phyloP scores from a whole-genome alignment of 2,888 invertebrate species.

The Caenorhabditis macrosperma region DNA sequence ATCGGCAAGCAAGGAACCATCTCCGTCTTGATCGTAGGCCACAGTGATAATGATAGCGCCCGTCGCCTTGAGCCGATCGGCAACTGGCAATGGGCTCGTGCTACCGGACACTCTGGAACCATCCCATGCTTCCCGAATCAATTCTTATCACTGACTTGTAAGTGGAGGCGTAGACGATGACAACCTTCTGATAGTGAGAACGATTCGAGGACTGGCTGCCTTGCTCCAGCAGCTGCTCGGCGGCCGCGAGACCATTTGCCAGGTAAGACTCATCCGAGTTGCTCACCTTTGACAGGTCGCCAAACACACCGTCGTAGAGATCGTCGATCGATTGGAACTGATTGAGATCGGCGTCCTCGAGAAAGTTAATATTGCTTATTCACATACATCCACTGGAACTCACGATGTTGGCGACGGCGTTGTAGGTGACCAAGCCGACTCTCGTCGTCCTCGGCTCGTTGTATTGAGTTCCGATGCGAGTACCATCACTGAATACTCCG shows the following conservation, averaged over 20 bases:
- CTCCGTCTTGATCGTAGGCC: constrained; percentile 52
- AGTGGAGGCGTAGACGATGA: constrained; percentile 53
- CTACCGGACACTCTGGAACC: constrained; percentile 33
- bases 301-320: constrained; percentile 26
- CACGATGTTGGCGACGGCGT: constrained; percentile 5
- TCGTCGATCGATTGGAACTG: constrained; percentile 33
- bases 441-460: constrained; percentile 27
- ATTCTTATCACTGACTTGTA: constrained; percentile 40
- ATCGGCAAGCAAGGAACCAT: constrained; percentile 21
- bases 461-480: constrained; percentile 13
- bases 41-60: constrained; percentile 56
- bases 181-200: constrained; percentile 37
- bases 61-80: constrained; percentile 43
- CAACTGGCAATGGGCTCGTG: constrained; percentile 38
- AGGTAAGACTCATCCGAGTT: constrained; percentile 21
- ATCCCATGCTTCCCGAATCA: too few species aligned
- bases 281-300: constrained; percentile 3
- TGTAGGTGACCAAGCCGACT: constrained; percentile 50
- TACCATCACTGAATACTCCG: constrained; percentile 28
- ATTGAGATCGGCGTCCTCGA: constrained; percentile 25
- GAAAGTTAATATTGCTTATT: neutral
- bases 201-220: constrained; percentile 12
- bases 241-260: constrained; percentile 34
- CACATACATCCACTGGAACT: neutral
- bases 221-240: constrained; percentile 27